Evolutionary conservation across 2,888 invertebrate genomes (phyloP).

Genomic region (Drosophila nigricruria): DNA sequence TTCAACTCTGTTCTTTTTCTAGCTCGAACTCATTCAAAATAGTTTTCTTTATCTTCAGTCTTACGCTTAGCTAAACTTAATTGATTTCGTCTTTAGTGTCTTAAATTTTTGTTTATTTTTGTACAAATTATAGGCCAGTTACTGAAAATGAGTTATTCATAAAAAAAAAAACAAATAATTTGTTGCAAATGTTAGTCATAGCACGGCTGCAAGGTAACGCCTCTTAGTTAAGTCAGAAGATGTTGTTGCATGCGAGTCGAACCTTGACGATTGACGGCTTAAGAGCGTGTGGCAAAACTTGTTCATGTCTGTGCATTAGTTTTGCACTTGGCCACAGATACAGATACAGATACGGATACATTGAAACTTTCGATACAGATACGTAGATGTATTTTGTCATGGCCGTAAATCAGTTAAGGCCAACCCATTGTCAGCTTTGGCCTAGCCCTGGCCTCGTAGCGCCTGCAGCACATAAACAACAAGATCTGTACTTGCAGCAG

Average conservation of each 20-base stretch:
- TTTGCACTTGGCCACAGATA: conserved; percentile 18
- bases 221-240: conserved; percentile 17
- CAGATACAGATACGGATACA: conserved; percentile 4
- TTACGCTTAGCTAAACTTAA: background rate
- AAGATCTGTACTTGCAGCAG: background rate
- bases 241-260: conserved; percentile 22
- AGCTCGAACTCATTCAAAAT: background rate
- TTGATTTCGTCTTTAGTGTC: background rate
- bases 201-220: conserved; percentile 1
- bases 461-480: background rate
- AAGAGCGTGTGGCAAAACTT: conserved; percentile 29
- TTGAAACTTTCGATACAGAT: conserved; percentile 10
- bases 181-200: conserved; percentile 11
- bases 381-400: conserved; percentile 24
- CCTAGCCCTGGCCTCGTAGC: conserved; percentile 25
- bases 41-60: background rate
- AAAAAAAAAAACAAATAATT: conserved; percentile 3
- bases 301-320: conserved; percentile 25
- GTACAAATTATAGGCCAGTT: background rate
- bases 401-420: conserved; percentile 29
- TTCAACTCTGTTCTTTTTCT: background rate
- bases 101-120: background rate
- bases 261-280: conserved; percentile 30
- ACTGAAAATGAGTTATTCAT: conserved; percentile 20
- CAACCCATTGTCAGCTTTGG: conserved; percentile 16